These are phyloP conservation scores for Standfussiana lucernea DNA, from an alignment of 2,888 invertebrate genomes.

Conservation along the genomic window DNA sequence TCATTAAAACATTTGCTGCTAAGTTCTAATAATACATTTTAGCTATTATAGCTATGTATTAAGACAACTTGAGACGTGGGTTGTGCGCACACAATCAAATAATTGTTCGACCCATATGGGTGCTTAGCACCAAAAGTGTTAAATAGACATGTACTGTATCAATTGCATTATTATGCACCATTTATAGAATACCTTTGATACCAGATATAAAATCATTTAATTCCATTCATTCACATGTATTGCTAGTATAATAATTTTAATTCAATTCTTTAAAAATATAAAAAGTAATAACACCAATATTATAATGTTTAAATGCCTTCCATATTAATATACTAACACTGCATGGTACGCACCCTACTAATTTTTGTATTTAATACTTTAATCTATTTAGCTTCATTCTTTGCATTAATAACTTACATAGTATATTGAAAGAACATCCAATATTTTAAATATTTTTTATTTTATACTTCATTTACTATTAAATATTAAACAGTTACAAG, in stretches of 20 bases:
- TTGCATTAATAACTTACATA: background rate
- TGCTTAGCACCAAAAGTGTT: background rate
- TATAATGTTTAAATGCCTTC: background rate
- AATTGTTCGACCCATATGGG: too few species aligned
- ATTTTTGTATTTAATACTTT: background rate
- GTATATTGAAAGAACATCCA: background rate
- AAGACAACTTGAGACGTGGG: too few species aligned
- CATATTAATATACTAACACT: constrained; percentile 3
- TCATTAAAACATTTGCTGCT: too few species aligned
- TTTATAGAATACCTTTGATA: background rate
- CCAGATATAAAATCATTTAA: background rate
- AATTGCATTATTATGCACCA: too few species aligned
- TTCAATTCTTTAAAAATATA: too few species aligned
- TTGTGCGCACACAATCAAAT: too few species aligned
- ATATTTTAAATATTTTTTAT: background rate
- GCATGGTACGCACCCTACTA: constrained; percentile 19
- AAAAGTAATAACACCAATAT: background rate
- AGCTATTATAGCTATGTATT: too few species aligned
- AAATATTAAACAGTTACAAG: background rate
- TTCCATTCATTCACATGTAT: background rate
- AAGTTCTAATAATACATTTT: too few species aligned
- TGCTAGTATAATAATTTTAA: background rate
- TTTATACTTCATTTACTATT: background rate
- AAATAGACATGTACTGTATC: background rate
- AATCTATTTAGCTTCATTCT: background rate